These are phyloP conservation scores for Saturnia pavonia DNA, from an alignment of 2,888 invertebrate species.

Conservation along the genomic window DNA sequence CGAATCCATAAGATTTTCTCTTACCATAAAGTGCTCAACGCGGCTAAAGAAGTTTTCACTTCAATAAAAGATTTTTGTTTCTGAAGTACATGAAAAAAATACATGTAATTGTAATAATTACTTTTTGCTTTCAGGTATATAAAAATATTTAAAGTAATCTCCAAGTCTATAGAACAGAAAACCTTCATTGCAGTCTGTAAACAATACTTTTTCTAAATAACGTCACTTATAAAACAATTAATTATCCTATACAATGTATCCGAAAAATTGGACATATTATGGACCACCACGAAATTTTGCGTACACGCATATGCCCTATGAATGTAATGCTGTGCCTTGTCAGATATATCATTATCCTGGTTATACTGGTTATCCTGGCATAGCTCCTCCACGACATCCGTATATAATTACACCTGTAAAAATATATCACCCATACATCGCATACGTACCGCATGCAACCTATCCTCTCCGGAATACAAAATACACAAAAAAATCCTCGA, in stretches of 20 bases:
- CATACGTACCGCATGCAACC: background rate
- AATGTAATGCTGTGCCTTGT: constrained; percentile 27
- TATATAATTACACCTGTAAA: background rate
- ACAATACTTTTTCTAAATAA: background rate
- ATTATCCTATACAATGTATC: background rate
- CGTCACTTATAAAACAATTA: background rate
- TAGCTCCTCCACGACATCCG: constrained; percentile 22
- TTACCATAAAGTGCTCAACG: too few relatives aligned
- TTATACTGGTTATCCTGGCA: too few relatives aligned
- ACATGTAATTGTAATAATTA: too few relatives aligned
- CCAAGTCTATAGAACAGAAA: background rate
- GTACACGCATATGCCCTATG: constrained; percentile 22
- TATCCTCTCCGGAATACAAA: background rate
- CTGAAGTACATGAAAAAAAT: too few relatives aligned
- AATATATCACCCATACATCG: background rate
- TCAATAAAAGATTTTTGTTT: too few relatives aligned
- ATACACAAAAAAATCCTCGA: background rate
- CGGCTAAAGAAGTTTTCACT: too few relatives aligned
- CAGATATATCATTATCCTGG: constrained; percentile 36
- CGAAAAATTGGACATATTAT: background rate
- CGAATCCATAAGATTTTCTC: too few relatives aligned
- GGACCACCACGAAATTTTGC: constrained; percentile 8
- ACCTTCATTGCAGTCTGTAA: background rate
- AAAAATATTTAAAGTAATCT: background rate
- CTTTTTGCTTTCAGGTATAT: too few relatives aligned